Base-by-base conservation (phyloP, 2,797 vertebrate genomes). In the Anabas testudineus region DNA sequence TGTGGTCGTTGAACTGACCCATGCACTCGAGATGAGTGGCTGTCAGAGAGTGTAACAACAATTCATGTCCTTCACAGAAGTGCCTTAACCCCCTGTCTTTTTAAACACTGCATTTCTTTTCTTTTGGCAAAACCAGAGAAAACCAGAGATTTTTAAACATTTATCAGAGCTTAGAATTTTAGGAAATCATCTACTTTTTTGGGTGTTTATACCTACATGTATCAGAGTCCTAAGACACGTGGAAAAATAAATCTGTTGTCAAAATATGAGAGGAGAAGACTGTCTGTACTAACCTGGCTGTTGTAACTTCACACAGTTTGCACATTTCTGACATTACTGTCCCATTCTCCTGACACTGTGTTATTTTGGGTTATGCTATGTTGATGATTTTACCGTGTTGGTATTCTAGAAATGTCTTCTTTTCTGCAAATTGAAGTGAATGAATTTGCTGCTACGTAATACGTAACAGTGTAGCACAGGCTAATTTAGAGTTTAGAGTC, bases 361-460 rank as follows among this genome's bases (percentile, higher is more conserved):
- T 71, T 69, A 37, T 19, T 52, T 30, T 53, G 48, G 32, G 52
- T 77, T 67, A n/a, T n/a, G n/a, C n/a, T n/a, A n/a, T n/a, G n/a
- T n/a, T n/a, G n/a, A 43, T 45, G 21, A 34, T 52, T 1, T 13
- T 19, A 42, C 13, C 1, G 26, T 14, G 7, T 21, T 28, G 7
- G 56, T 1, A 18, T 45, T 56, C 3, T 42, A 45, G 1, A 42
- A 30, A 30, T 37, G 37, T 13, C 13, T 37, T 37, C 3, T 2
- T 39, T 13, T 58, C 3, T 34, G 26, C 21, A 30, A 51, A 6
- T 42, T 63, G 13, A 45, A 34, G 28, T 8, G 24, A 22, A 34
- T 19, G 32, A 57, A 18, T 56, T 41, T 37, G 9, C 1, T 12
- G n/a, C 36, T 7, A 15, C 24, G 34, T 37, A 15, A 55, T 21